phyloP scores from a whole-genome alignment of 2,888 invertebrate species.

The Philereme transversata region DNA sequence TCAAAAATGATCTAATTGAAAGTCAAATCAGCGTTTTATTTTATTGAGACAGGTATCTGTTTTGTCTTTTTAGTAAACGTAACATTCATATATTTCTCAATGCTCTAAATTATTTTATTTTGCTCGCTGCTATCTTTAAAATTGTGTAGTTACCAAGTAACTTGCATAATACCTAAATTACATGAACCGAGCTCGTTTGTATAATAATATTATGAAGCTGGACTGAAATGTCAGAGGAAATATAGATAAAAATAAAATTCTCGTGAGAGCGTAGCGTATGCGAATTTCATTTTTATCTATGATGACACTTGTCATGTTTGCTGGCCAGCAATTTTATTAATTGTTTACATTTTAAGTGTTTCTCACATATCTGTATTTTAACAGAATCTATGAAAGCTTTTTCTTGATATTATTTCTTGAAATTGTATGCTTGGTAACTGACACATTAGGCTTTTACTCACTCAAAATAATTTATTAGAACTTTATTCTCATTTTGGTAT shows the following conservation, averaged over 20 bases:
- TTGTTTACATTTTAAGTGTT: too few species aligned
- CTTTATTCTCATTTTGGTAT: slow-evolving; percentile 56
- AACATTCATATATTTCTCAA: background rate
- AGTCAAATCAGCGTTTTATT: slow-evolving; percentile 2
- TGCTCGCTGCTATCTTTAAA: slow-evolving; percentile 28
- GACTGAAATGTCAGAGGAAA: slow-evolving; percentile 18
- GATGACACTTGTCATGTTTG: background rate
- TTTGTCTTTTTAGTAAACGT: background rate
- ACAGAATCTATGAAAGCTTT: background rate
- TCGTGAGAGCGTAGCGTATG: slow-evolving; percentile 4
- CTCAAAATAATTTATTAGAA: slow-evolving; percentile 3
- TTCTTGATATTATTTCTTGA: background rate
- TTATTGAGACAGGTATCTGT: slow-evolving; percentile 1
- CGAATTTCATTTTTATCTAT: slow-evolving; percentile 23
- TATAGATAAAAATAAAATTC: background rate
- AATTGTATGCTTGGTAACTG: slow-evolving; percentile 15
- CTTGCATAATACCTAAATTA: slow-evolving; percentile 16
- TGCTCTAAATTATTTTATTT: slow-evolving; percentile 25
- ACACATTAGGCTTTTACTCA: slow-evolving; percentile 17
- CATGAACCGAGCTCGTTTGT: slow-evolving; percentile 17
- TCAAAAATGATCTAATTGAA: background rate
- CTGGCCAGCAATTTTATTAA: background rate
- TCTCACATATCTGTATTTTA: too few species aligned
- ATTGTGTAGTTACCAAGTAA: slow-evolving; percentile 30
- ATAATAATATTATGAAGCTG: slow-evolving; percentile 18